Evolutionary conservation across 2,888 invertebrate genomes (phyloP).

Genomic region (Meganola albula): DNA sequence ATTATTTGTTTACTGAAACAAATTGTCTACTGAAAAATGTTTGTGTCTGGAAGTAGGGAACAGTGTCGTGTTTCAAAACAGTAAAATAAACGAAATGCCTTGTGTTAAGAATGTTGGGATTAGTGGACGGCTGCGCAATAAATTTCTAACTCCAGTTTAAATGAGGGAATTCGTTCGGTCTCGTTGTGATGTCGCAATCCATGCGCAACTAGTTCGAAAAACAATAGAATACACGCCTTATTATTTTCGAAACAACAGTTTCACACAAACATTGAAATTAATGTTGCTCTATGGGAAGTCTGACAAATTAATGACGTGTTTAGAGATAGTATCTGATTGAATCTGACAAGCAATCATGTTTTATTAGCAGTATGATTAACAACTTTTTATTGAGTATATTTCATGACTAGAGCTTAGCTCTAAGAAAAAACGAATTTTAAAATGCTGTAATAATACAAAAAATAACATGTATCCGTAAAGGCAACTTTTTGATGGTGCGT

Average conservation of each 20-base stretch:
- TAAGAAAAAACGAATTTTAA: no score
- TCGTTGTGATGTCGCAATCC: slow-evolving; percentile 43
- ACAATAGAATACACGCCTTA: slow-evolving; percentile 37
- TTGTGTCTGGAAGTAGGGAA: no score
- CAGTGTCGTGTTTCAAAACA: slow-evolving; percentile 30
- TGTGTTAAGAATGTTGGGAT: slow-evolving; percentile 34
- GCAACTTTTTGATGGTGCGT: no score
- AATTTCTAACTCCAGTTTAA: slow-evolving; percentile 42
- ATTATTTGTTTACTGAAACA: slow-evolving; percentile 12
- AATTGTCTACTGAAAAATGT: no score
- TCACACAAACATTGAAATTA: slow-evolving; percentile 32
- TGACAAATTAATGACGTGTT: slow-evolving; percentile 15
- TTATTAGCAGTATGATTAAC: no score
- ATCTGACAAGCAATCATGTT: no score
- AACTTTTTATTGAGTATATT: no score
- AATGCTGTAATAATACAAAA: no score
- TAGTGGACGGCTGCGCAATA: slow-evolving; percentile 33
- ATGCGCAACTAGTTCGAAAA: slow-evolving; percentile 33
- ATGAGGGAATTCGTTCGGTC: slow-evolving; percentile 51
- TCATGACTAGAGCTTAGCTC: no score
- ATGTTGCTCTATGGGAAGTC: slow-evolving; percentile 18
- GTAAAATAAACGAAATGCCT: slow-evolving; percentile 39
- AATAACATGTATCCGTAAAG: no score
- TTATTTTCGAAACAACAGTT: slow-evolving; percentile 34
- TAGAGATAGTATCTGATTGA: slow-evolving; percentile 7